Conservation (phyloP, 2,888 invertebrate genomes). For the Trissolcus japonicus region DNA sequence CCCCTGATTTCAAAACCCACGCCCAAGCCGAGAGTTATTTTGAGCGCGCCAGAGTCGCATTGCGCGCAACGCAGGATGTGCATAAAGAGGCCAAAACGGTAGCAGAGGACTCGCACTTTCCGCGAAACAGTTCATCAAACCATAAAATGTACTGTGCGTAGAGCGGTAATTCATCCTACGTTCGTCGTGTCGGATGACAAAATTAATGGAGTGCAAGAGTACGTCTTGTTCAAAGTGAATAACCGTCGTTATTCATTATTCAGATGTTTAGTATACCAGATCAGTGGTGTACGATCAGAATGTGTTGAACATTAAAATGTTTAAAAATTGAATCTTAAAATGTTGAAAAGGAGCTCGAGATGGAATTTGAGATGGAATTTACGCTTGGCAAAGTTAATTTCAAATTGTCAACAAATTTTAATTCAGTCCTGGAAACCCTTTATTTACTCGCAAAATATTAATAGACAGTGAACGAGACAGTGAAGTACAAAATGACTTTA, state of each 20-base stretch:
- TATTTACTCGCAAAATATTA: constrained; percentile 65
- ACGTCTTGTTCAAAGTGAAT: constrained; percentile 71
- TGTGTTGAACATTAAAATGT: neutral
- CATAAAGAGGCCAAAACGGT: constrained; percentile 33
- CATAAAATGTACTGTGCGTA: constrained; percentile 64
- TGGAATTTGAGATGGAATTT: neutral
- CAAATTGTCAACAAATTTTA: constrained; percentile 65
- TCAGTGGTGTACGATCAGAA: neutral
- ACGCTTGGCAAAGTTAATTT: neutral
- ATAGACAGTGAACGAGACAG: constrained; percentile 51
- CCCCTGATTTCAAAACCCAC: constrained; percentile 17
- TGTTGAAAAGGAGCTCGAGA: too few relatives aligned
- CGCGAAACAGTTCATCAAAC: constrained; percentile 70
- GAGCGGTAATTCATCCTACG: constrained; percentile 64
- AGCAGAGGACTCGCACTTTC: constrained; percentile 61
- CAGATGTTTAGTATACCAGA: constrained; percentile 9
- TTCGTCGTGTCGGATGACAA: constrained; percentile 59
- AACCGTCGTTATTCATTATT: constrained; percentile 57
- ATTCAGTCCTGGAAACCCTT: constrained; percentile 61
- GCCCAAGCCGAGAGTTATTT: constrained; percentile 52
- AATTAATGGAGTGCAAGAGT: constrained; percentile 66
- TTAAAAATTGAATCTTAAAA: neutral
- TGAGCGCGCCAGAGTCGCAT: constrained; percentile 26
- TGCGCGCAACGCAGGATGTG: constrained; percentile 29
- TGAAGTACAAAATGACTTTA: constrained; percentile 66